These are phyloP conservation scores for Bombus waltoni DNA, from an alignment of 1,140 invertebrate genomes.

Conservation along the genomic window DNA sequence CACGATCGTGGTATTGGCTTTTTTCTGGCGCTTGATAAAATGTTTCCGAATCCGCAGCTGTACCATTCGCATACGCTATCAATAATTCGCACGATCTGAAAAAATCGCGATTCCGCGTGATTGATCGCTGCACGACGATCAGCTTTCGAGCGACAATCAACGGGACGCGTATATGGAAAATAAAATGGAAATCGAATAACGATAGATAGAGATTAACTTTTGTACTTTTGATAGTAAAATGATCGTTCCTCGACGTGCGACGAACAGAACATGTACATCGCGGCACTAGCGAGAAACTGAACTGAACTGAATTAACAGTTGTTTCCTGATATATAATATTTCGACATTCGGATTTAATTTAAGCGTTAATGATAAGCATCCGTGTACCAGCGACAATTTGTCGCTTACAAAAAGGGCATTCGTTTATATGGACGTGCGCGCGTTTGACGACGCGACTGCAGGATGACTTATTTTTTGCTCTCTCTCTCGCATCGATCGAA, in stretches of 20 bases:
- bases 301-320: no score
- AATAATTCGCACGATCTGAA: background rate
- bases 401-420: no score
- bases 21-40: conserved; percentile 7
- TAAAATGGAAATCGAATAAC: conserved; percentile 11
- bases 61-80: conserved; percentile 6
- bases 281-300: background rate
- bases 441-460: no score
- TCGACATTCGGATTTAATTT: no score
- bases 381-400: no score
- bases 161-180: background rate
- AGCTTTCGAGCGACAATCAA: background rate
- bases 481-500: no score
- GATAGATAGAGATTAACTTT: background rate
- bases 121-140: background rate
- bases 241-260: no score
- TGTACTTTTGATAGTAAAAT: background rate
- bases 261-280: background rate
- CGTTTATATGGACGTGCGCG: no score
- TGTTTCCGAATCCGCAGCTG: conserved; percentile 10
- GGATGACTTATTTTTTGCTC: no score
- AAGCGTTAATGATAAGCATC: no score
- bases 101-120: background rate
- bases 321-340: no score
- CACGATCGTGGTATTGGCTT: conserved; percentile 13